phyloP scores from a whole-genome alignment of 1,140 invertebrate species.

The Tenebrio molitor region DNA sequence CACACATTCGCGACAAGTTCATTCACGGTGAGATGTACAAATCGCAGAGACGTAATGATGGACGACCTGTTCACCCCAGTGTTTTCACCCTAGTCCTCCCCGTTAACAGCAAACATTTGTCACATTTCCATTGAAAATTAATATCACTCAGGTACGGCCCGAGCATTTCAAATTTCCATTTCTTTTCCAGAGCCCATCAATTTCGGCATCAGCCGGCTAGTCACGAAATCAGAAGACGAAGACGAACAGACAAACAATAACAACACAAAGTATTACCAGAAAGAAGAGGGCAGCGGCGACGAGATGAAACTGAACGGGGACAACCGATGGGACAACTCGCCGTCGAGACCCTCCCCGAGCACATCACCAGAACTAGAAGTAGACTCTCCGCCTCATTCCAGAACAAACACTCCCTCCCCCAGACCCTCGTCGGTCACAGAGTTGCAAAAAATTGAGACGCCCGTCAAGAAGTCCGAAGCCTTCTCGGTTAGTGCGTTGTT shows the following conservation, averaged over 20 bases:
- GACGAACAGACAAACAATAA: conserved; percentile 68
- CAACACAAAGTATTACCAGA: conserved; percentile 58
- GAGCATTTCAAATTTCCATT: conserved; percentile 18
- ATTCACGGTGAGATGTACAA: conserved; percentile 55
- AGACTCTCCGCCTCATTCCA: conserved; percentile 75
- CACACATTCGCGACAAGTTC: conserved; percentile 52
- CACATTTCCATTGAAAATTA: conserved; percentile 15
- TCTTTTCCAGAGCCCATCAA: conserved; percentile 77
- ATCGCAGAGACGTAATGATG: conserved; percentile 57
- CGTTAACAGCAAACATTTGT: conserved; percentile 46
- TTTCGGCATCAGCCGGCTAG: conserved; percentile 79
- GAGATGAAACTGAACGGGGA: conserved; percentile 59
- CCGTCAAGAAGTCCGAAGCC: conserved; percentile 78
- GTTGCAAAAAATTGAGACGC: conserved; percentile 64
- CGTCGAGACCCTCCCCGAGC: conserved; percentile 68
- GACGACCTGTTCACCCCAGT: conserved; percentile 55
- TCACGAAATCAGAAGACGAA: conserved; percentile 74
- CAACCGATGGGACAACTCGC: conserved; percentile 63
- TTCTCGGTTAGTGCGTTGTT: conserved; percentile 85
- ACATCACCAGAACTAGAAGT: conserved; percentile 80
- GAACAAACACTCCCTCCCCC: conserved; percentile 67
- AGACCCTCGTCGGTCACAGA: conserved; percentile 68
- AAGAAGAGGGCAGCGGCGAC: conserved; percentile 57
- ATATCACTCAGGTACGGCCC: background rate
- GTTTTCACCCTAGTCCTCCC: conserved; percentile 27